Base-by-base conservation (phyloP, 2,113 vertebrate species). In the Platichthys flesus region DNA sequence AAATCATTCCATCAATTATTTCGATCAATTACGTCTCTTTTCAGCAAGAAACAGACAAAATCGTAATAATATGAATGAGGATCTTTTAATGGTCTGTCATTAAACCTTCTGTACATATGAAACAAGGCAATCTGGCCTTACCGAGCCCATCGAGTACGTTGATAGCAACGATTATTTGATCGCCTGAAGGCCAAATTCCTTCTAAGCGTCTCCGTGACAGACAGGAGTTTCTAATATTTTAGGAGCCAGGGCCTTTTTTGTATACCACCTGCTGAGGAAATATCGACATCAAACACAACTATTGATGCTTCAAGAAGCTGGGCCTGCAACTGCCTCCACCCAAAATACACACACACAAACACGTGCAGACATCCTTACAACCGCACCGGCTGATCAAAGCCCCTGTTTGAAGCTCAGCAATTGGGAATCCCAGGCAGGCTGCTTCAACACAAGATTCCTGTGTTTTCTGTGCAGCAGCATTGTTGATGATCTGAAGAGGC, bases 201-300 rank as follows among this genome's bases (percentile, higher is more conserved):
- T 28, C 52, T 51, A 61, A 73, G 61, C 26, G 71, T 20, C 15
- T 59, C 71, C 15, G 10, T 79, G 56, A 85, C 73, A 84, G 77
- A 81, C 67, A 82, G 37, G 61, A 67, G 60, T 83, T 77, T 79
- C 65, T 60, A 58, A 79, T 88, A 87, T 85, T 90, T 90, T 72
- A 65, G 83, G 65, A 86, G 59, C 66, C 21, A 21, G 88, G 76
- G 78, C 82, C 82, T 87, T 83, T 91, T 76, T 76, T 64, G 60
- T 76, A 51, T 65, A 78, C 85, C 77, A 78, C 86, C 76, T 79
- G 72, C 59, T 82, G 81, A 83, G 87, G 71, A 90, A 85, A 88
- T 90, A 88, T 90, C 86, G 90, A 93, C 85, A 90, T 92, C 90
- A 93, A 92, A 92, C 85, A 78, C 56, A 83, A 67, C 52, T 81